Conservation (phyloP, 2,888 invertebrate genomes). For the Sesia bembeciformis region DNA sequence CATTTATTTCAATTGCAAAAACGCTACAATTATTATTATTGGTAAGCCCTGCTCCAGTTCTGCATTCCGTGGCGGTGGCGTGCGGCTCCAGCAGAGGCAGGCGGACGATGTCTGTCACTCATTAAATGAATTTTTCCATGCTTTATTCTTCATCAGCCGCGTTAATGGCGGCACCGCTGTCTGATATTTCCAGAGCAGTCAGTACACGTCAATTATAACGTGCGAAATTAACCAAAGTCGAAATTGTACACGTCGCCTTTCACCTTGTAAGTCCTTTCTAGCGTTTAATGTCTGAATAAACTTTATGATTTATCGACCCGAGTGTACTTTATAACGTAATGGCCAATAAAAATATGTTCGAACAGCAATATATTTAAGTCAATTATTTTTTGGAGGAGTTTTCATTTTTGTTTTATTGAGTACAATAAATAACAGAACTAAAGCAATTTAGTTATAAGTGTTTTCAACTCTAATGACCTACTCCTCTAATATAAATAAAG, state of each 20-base stretch:
- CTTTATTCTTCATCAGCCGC: conserved; percentile 20
- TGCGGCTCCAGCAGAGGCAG: too few relatives aligned
- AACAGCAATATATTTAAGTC: conserved; percentile 22
- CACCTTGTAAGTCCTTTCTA: conserved; percentile 45
- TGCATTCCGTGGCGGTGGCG: too few relatives aligned
- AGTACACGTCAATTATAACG: conserved; percentile 25
- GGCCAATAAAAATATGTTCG: conserved; percentile 39
- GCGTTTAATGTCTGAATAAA: conserved; percentile 31
- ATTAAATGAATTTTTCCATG: conserved; percentile 19
- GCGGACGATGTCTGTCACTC: conserved; percentile 4
- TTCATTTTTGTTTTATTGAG: too few relatives aligned
- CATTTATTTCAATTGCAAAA: conserved; percentile 21
- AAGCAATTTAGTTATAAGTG: too few relatives aligned
- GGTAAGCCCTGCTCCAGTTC: too few relatives aligned
- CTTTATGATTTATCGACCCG: conserved; percentile 25
- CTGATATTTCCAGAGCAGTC: conserved; percentile 35
- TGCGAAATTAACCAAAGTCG: conserved; percentile 34
- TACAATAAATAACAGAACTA: too few relatives aligned
- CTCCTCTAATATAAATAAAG: too few relatives aligned
- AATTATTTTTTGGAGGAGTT: conserved; percentile 14
- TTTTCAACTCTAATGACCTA: too few relatives aligned
- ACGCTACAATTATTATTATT: conserved; percentile 6
- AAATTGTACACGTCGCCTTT: conserved; percentile 31
- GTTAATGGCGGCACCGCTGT: conserved; percentile 18
- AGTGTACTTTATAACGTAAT: conserved; percentile 27